Percentiles rank a stretch among this genome's conserved stretches.
phyloP scores from a whole-genome alignment of 2,797 vertebrate species.

The Melanotaenia parkinsoni region DNA sequence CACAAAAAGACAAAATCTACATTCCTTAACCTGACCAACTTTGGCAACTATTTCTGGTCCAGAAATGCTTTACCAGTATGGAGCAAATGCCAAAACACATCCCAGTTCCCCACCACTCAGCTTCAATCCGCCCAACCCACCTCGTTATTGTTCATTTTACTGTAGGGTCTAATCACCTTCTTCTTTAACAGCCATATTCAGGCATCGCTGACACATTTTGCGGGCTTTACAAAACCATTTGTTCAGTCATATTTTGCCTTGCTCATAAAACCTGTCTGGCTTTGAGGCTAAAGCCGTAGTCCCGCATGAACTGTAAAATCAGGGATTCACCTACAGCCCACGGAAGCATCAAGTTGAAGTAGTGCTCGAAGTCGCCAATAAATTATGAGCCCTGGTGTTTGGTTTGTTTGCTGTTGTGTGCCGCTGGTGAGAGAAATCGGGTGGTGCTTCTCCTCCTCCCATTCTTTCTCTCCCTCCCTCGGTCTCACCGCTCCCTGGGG shows the following conservation, averaged over 20 bases:
- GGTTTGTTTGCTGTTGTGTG: conserved; percentile 65
- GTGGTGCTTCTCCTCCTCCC: conserved; percentile 46
- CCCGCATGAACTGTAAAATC: conserved; percentile 65
- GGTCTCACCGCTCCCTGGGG: conserved; percentile 69
- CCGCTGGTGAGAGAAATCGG: conserved; percentile 55
- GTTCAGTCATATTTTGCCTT: conserved; percentile 29
- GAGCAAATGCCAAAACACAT: neutral
- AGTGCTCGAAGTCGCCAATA: conserved; percentile 67
- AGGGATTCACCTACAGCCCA: conserved; percentile 63
- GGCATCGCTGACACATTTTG: neutral
- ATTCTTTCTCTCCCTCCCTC: conserved; percentile 35
- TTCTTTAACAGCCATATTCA: neutral
- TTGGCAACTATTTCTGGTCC: neutral
- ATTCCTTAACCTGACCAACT: neutral
- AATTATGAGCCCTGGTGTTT: conserved; percentile 68
- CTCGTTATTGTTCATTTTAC: neutral
- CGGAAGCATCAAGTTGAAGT: conserved; percentile 70
- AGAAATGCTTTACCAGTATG: neutral
- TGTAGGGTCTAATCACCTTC: neutral
- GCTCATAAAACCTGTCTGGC: conserved; percentile 46
- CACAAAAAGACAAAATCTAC: neutral
- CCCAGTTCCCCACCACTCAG: neutral
- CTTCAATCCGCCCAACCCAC: neutral
- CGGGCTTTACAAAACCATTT: neutral
- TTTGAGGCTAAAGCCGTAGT: conserved; percentile 38